Evolutionary conservation across 2,113 vertebrate genomes (phyloP), one percentile per base, ranked within the genome.

Genomic region (Tonatia bakeri): DNA sequence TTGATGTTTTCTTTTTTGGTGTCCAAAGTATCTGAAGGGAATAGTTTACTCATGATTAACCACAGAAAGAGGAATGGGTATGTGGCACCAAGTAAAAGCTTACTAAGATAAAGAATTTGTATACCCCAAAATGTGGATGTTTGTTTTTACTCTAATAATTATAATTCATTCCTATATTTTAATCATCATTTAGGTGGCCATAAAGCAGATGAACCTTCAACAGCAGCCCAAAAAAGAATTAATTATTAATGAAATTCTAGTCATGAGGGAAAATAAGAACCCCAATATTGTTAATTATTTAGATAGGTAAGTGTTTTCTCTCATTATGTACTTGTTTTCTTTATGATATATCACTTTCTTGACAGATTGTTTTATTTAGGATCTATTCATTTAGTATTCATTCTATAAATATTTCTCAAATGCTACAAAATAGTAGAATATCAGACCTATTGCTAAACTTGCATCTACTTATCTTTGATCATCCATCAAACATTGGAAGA

Each of bases 211-310:
- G 99, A 99, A 99, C 98, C 99, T 99, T 80, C 99, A 99, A 97
- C 99, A 99, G 96, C 99, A 99, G 98, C 99, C 99, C 97, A 99
- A 99, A 98, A 99, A 99, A 97, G 99, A 99, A 98, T 98, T 99
- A 98, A 99, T 99, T 99, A 99, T 99, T 98, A 99, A 99, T 98
- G 99, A 99, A 99, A 99, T 99, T 98, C 98, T 99, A 90, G 99
- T 99, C 98, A 99, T 99, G 99, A 99, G 99, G 99, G 99, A 99
- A 99, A 99, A 99, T 99, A 99, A 99, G 98, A 99, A 99, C 98
- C 99, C 99, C 56, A 99, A 99, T 96, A 99, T 99, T 94, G 99
- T 99, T 75, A 99, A 99, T 98, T 99, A 99, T 98, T 98, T 99
- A 98, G 99, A 99, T 98, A 99, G 99, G 99, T 99, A 93, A 97